These are phyloP conservation scores for Sterrhoptilus dennistouni DNA, from an alignment of 2,113 vertebrate species.

Conservation along the genomic window DNA sequence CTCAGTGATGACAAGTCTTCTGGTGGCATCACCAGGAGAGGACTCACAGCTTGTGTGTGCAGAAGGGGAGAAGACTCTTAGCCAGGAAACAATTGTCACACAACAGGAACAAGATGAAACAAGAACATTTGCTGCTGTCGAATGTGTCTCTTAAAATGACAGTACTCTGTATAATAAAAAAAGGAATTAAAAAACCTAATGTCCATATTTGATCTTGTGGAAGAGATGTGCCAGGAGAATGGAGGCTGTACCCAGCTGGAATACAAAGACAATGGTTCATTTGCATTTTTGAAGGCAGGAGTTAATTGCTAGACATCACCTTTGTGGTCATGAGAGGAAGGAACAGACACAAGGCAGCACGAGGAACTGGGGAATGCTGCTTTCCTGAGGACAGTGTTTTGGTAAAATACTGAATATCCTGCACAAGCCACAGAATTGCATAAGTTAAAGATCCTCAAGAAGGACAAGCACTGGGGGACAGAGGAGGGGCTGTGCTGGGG, in stretches of 20 bases:
- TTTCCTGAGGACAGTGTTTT: slow-evolving; percentile 51
- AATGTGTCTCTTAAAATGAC: slow-evolving; percentile 2
- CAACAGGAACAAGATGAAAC: background rate
- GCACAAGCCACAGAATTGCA: slow-evolving; percentile 31
- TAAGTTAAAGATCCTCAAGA: slow-evolving; percentile 24
- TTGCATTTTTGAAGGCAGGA: background rate
- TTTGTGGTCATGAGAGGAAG: background rate
- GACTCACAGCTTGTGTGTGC: slow-evolving; percentile 22
- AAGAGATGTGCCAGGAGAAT: background rate
- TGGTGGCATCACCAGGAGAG: background rate
- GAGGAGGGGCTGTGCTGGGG: background rate
- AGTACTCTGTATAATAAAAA: slow-evolving; percentile 42
- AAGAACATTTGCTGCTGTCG: background rate
- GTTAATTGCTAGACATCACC: background rate
- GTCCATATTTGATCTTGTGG: background rate
- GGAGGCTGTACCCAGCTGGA: background rate
- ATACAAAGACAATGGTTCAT: background rate
- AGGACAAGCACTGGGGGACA: background rate
- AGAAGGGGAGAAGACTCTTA: slow-evolving; percentile 25
- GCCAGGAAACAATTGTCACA: slow-evolving; percentile 15
- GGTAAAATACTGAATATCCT: background rate
- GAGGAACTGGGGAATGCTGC: background rate
- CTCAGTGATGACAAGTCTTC: slow-evolving; percentile 2
- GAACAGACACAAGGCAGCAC: background rate
- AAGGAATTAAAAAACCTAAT: background rate